Conservation (phyloP, 2,113 vertebrate species). For the Oreotrochilus melanogaster region DNA sequence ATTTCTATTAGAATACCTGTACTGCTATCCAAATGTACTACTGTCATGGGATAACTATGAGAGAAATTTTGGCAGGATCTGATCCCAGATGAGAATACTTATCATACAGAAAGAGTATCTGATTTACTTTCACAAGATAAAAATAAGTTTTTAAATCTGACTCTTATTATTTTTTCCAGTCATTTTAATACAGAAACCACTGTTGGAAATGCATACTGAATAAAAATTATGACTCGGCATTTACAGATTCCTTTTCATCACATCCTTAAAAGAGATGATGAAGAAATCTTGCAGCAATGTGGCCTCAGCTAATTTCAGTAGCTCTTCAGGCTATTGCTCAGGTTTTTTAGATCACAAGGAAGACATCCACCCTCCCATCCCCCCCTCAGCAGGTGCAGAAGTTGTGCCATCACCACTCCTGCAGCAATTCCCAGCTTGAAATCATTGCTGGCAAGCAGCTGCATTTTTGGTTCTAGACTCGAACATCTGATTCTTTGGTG, state of each 20-base stretch:
- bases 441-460: background rate
- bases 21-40: background rate
- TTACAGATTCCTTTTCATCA: background rate
- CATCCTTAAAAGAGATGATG: background rate
- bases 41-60: background rate
- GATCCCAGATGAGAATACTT: background rate
- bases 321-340: background rate
- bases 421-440: background rate
- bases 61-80: background rate
- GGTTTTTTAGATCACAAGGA: background rate
- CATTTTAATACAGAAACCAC: background rate
- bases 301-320: background rate
- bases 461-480: background rate
- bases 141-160: background rate
- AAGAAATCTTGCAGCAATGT: background rate
- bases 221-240: background rate
- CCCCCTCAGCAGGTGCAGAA: background rate
- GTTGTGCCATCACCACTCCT: background rate
- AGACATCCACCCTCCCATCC: background rate
- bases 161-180: background rate
- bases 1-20: background rate
- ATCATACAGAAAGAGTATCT: background rate
- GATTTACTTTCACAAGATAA: background rate
- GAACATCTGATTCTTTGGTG: background rate
- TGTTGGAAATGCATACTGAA: background rate